Base-by-base conservation (phyloP, 2,888 invertebrate genomes). In the Morinoia aosen region DNA sequence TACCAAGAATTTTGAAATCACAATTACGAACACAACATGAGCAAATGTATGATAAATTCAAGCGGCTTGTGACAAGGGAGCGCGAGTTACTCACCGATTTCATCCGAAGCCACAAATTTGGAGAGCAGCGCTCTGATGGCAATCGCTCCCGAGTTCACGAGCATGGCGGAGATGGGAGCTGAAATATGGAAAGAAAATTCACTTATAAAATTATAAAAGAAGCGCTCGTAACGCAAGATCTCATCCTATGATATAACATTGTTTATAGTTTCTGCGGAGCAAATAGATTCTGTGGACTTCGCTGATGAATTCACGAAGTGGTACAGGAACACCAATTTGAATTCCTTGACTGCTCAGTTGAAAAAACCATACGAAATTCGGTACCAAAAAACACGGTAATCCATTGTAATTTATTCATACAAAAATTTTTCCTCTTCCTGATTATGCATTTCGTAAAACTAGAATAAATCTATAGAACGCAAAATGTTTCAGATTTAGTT, bases 61-160 rank as follows among this genome's bases (percentile, higher is more conserved):
- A 61, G 61, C 61, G 61, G 8, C 61, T 61, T 61, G 61, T 61
- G 12, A 12, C 19, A 61, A 19, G 61, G 19, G 61, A 39, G 88
- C 88, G 19, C 88, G 4, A 25, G 88, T 12, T 11, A 95, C 96
- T 96, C 90, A 96, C 96, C 96, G n/a, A 96, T 58, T 61, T 96
- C 96, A 76, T 96, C 96, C 0, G 96, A 25, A 7, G 96, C 48
- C 57, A 96, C 96, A 88, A 96, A 96, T 94, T 96, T 96, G 94
- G 96, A 96, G 25, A 96, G 39, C 95, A 96, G 95, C 7, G 96
- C 96, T 14, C 96, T 58, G 95, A 96, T 96, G 58, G 96, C 96
- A 16, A 96, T 96, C 58, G 96, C 96, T 48, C 96, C 95, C 57
- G 96, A 96, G 96, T 96, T 96, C 40, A 96, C 96, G 48, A 96